Conservation (phyloP, 2,888 invertebrate species). For the Tenthredo distinguenda region DNA sequence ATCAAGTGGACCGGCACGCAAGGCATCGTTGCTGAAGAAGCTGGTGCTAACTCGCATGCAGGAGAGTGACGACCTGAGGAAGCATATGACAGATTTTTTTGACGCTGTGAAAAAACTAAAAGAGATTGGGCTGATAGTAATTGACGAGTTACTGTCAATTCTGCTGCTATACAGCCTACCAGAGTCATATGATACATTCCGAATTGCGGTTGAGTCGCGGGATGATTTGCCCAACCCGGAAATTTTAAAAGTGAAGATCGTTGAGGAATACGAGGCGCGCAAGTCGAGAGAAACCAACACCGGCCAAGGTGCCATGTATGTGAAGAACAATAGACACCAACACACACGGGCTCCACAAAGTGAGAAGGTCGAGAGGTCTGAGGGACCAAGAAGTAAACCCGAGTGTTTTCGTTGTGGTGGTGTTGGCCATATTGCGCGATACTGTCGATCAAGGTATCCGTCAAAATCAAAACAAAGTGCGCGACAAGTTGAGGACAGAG, state of each 20-base stretch:
- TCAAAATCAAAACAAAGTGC: background rate
- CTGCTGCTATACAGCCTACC: slow-evolving; percentile 36
- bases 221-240: slow-evolving; percentile 46
- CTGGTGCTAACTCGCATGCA: slow-evolving; percentile 48
- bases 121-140: slow-evolving; percentile 53
- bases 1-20: slow-evolving; percentile 50
- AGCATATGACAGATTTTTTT: slow-evolving; percentile 50
- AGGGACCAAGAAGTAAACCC: background rate
- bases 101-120: slow-evolving; percentile 55
- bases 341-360: background rate
- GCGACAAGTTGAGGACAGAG: background rate
- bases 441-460: background rate
- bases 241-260: slow-evolving; percentile 38
- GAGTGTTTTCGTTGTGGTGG: background rate
- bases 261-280: slow-evolving; percentile 21
- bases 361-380: background rate
- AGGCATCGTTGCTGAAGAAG: slow-evolving; percentile 8
- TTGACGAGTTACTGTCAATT: slow-evolving; percentile 46
- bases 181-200: slow-evolving; percentile 15
- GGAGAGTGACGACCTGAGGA: slow-evolving; percentile 31
- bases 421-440: background rate
- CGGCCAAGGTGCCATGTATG: slow-evolving; percentile 16
- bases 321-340: background rate
- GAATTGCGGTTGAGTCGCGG: slow-evolving; percentile 52
- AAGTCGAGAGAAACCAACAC: background rate